Evolutionary conservation across 2,113 vertebrate species (phyloP).

Genomic region (Xiphorhynchus elegans): DNA sequence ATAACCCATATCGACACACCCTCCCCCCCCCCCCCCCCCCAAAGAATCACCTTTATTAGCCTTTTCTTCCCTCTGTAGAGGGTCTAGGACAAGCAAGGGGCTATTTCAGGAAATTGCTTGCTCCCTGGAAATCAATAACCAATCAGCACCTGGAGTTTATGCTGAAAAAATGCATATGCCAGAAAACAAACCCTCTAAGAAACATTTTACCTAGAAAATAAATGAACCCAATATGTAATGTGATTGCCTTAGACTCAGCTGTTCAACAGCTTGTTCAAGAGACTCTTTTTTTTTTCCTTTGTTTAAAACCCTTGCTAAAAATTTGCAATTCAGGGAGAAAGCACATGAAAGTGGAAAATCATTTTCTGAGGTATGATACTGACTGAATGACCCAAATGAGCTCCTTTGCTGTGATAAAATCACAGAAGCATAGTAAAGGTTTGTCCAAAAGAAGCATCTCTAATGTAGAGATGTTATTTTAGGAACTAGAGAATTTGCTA

Average conservation of each 20-base stretch:
- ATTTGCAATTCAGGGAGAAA: not conserved
- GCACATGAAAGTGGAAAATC: not conserved
- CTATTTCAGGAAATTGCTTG: not conserved
- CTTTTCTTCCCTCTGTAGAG: not conserved
- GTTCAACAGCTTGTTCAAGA: not conserved
- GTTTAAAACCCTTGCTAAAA: not conserved
- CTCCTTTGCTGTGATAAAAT: not conserved
- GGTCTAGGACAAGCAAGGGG: not conserved
- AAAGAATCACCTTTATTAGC: not conserved
- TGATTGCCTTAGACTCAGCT: conserved; percentile 7
- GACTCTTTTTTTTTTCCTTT: not conserved
- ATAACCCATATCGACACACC: not conserved
- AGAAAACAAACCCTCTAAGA: conserved; percentile 16
- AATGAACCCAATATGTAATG: not conserved
- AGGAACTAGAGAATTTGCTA: not conserved
- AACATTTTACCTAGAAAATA: conserved; percentile 36
- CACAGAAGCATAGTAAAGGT: not conserved
- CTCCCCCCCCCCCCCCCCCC: not conserved
- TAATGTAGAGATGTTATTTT: not conserved
- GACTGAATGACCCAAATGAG: not conserved
- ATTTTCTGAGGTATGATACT: not conserved
- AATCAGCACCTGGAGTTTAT: conserved; percentile 28
- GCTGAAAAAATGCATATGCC: not conserved
- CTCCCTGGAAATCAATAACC: conserved; percentile 45
- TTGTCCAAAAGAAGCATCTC: not conserved